Evolutionary conservation across 2,113 vertebrate species (phyloP).

Genomic region (Pica pica): DNA sequence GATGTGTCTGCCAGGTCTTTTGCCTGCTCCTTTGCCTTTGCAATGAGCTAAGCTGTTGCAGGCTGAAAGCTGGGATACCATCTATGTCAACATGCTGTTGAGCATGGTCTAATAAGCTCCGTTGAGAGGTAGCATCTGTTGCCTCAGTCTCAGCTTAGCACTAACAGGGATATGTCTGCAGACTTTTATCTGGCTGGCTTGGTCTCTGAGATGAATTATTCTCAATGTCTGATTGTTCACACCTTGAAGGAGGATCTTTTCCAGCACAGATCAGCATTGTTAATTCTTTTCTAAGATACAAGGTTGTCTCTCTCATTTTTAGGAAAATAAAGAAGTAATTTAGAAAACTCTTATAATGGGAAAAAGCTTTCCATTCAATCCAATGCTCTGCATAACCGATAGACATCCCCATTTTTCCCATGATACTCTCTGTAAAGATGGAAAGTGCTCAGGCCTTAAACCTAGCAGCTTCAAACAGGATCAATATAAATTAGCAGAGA

Average conservation of each 20-base stretch:
- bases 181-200: neutral
- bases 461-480: neutral
- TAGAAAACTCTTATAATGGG: neutral
- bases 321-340: neutral
- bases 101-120: neutral
- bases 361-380: neutral
- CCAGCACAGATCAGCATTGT: neutral
- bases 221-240: rapidly evolving
- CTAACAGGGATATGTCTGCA: neutral
- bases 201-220: neutral
- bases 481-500: neutral
- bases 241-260: neutral
- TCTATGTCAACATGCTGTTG: neutral
- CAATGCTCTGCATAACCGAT: rapidly evolving
- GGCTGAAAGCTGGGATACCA: neutral
- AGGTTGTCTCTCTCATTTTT: neutral
- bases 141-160: neutral
- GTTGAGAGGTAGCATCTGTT: slow-evolving; percentile 35
- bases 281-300: neutral
- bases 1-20: neutral
- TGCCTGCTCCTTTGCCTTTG: neutral
- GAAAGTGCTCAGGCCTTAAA: neutral
- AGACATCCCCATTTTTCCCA: neutral
- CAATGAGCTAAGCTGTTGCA: neutral
- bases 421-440: neutral